Evolutionary conservation across 2,797 vertebrate species (phyloP).

Genomic region (Rhinatrema bivittatum): DNA sequence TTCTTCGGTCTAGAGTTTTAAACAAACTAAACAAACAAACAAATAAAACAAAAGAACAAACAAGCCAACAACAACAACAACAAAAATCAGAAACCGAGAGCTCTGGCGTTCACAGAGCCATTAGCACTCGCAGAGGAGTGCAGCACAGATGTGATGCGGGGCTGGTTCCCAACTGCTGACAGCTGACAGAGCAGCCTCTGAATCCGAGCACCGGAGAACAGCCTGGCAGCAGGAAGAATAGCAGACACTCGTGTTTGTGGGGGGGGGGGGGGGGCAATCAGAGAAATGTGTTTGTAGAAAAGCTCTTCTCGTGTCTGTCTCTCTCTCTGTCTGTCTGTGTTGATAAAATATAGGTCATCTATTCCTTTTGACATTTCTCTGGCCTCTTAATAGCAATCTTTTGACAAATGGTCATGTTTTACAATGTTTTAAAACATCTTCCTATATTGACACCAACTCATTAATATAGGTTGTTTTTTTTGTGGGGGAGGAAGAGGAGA

Average conservation of each 20-base stretch:
- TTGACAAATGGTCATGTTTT: conserved; percentile 1
- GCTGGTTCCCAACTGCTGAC: conserved; percentile 53
- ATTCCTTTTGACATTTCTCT: conserved; percentile 24
- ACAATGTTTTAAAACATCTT: background rate
- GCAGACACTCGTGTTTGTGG: conserved; percentile 41
- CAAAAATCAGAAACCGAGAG: conserved; percentile 24
- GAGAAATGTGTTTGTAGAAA: conserved; percentile 32
- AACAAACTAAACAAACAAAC: too few species aligned
- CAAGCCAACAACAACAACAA: conserved; percentile 11
- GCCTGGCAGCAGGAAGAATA: conserved; percentile 41
- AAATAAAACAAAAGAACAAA: too few species aligned
- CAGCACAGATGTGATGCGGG: conserved; percentile 59
- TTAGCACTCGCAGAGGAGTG: conserved; percentile 14
- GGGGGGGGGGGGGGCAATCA: conserved; percentile 64
- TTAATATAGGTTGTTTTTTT: conserved; percentile 9
- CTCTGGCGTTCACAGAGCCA: conserved; percentile 32
- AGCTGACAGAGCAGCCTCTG: conserved; percentile 54
- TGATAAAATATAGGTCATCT: conserved; percentile 52
- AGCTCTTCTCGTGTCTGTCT: conserved; percentile 53
- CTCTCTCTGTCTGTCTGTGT: conserved; percentile 43
- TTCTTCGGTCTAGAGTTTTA: conserved; percentile 24
- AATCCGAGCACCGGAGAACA: conserved; percentile 40
- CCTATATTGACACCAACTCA: too few species aligned
- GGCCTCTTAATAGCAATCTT: conserved; percentile 26
- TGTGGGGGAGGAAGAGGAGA: background rate